Percentiles rank a stretch among this genome's conserved stretches.
phyloP scores from a whole-genome alignment of 2,113 vertebrate genomes.

The Catharus fuscescens region DNA sequence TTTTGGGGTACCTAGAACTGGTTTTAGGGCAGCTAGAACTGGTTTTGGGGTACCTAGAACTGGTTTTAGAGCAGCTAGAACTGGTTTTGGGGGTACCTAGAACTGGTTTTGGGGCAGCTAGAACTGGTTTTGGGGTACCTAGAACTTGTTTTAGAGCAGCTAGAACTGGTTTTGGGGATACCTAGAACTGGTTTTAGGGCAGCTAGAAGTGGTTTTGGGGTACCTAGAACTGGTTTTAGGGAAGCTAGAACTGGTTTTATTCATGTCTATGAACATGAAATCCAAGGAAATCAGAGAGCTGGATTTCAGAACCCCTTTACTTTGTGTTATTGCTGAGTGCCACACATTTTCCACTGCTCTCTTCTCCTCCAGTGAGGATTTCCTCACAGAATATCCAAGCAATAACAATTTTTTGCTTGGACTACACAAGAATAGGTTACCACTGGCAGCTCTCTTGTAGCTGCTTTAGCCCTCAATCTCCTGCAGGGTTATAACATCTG shows the following conservation, averaged over 20 bases:
- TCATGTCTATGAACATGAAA: not conserved
- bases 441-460: not conserved
- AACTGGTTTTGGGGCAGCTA: not conserved
- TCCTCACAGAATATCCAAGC: not conserved
- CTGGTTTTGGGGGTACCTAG: not conserved
- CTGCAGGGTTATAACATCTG: conserved; percentile 37
- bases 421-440: not conserved
- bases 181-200: no score
- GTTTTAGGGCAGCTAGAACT: not conserved
- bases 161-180: not conserved
- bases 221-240: not conserved
- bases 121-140: not conserved
- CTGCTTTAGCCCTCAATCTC: conserved; percentile 1
- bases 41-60: not conserved
- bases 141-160: not conserved
- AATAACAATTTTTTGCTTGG: not conserved
- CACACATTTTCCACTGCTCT: not conserved
- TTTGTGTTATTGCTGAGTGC: not conserved
- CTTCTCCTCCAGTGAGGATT: not conserved
- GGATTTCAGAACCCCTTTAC: not conserved
- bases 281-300: not conserved
- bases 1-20: not conserved
- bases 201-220: not conserved
- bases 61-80: not conserved
- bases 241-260: not conserved